Evolutionary conservation across 2,888 invertebrate genomes (phyloP).

Genomic region (Pyrrhosoma nymphula): DNA sequence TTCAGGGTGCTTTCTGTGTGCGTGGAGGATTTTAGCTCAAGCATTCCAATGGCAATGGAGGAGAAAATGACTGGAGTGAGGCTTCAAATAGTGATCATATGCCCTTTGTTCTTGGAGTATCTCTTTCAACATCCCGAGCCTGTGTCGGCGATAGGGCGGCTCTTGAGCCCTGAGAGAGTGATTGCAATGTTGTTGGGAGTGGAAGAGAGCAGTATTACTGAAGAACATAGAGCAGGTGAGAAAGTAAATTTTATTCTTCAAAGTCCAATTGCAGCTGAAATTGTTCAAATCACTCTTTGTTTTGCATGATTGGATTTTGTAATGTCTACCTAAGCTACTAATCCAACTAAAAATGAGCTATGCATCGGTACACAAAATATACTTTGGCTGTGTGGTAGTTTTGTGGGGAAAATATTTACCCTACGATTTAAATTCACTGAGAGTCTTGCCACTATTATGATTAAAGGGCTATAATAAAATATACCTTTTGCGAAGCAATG

Average conservation of each 20-base stretch:
- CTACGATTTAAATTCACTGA: too few species aligned
- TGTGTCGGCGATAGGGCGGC: conserved; percentile 79
- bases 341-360: too few species aligned
- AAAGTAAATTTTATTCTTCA: background rate
- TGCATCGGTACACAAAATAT: too few species aligned
- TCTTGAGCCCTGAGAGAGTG: conserved; percentile 86
- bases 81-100: conserved; percentile 89
- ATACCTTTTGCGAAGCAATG: too few species aligned
- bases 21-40: conserved; percentile 83
- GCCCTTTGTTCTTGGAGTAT: conserved; percentile 86
- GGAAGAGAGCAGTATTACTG: conserved; percentile 85
- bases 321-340: too few species aligned
- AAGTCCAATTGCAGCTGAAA: background rate
- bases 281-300: background rate
- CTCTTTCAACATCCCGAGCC: conserved; percentile 76
- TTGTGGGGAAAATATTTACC: too few species aligned
- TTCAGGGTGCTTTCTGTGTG: conserved; percentile 87
- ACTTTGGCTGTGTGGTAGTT: too few species aligned
- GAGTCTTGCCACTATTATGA: too few species aligned
- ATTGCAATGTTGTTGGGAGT: conserved; percentile 91
- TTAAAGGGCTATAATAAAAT: too few species aligned
- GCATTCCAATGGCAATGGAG: conserved; percentile 68
- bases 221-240: conserved; percentile 85
- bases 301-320: background rate
- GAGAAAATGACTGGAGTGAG: conserved; percentile 70